Evolutionary conservation across 2,797 vertebrate species (phyloP).

Genomic region (Falco concolor): DNA sequence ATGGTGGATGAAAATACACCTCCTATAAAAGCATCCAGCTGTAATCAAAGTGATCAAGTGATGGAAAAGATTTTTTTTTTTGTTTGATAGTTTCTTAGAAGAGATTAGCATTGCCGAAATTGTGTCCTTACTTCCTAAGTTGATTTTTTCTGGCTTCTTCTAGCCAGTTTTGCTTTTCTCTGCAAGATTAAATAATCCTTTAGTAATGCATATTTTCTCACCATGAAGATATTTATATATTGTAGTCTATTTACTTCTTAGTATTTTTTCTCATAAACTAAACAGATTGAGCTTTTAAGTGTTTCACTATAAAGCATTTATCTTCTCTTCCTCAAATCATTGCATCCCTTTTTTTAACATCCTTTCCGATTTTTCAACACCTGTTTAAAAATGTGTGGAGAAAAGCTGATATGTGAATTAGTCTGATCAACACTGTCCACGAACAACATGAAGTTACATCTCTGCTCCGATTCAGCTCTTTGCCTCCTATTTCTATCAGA

Average conservation of each 20-base stretch:
- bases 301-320: slow-evolving; percentile 17
- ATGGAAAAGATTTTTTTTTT: background rate
- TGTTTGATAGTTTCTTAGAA: background rate
- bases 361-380: background rate
- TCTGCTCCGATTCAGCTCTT: background rate
- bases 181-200: slow-evolving; percentile 14
- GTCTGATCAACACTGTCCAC: background rate
- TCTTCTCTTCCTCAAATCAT: background rate
- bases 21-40: background rate
- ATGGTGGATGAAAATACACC: background rate
- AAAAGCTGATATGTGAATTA: background rate
- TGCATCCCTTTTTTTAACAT: background rate
- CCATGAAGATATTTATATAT: background rate
- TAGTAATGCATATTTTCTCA: background rate
- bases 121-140: background rate
- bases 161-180: background rate
- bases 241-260: slow-evolving; percentile 9
- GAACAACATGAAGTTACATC: background rate
- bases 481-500: background rate
- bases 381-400: background rate
- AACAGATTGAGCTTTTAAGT: slow-evolving; percentile 32
- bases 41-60: background rate
- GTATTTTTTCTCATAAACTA: slow-evolving; percentile 21
- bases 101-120: background rate
- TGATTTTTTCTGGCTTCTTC: background rate